phyloP scores from a whole-genome alignment of 2,113 vertebrate species.

The Platysteira castanea region DNA sequence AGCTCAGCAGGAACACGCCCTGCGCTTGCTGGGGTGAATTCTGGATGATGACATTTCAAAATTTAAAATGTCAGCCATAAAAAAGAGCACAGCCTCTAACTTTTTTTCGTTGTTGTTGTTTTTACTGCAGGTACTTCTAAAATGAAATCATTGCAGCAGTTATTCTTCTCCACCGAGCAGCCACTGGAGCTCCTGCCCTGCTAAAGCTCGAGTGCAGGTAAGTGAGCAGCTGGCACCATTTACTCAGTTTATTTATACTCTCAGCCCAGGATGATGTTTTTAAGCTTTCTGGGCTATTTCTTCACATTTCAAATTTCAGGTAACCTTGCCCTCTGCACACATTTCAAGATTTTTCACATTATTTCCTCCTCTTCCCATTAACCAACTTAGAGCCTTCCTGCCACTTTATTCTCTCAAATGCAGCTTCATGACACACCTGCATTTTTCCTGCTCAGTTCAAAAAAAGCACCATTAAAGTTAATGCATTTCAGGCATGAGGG shows the following conservation, averaged over 20 bases:
- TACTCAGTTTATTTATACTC: neutral
- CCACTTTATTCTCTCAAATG: neutral
- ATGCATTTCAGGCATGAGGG: neutral
- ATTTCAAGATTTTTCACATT: neutral
- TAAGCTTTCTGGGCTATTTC: neutral
- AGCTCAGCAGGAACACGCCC: neutral
- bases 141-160: neutral
- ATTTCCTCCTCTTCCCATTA: neutral
- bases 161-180: neutral
- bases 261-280: neutral
- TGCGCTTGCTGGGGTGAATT: neutral
- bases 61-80: slow-evolving; percentile 43
- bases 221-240: neutral
- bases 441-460: neutral
- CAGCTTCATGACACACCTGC: neutral
- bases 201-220: neutral
- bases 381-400: neutral
- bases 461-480: slow-evolving; percentile 30
- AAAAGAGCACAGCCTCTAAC: neutral
- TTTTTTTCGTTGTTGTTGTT: neutral
- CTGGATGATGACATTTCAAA: slow-evolving; percentile 41
- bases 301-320: neutral
- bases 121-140: neutral
- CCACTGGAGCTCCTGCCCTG: neutral
- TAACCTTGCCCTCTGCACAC: neutral